Evolutionary conservation across 2,113 vertebrate genomes (phyloP).

Genomic region (Leuciscus idus): DNA sequence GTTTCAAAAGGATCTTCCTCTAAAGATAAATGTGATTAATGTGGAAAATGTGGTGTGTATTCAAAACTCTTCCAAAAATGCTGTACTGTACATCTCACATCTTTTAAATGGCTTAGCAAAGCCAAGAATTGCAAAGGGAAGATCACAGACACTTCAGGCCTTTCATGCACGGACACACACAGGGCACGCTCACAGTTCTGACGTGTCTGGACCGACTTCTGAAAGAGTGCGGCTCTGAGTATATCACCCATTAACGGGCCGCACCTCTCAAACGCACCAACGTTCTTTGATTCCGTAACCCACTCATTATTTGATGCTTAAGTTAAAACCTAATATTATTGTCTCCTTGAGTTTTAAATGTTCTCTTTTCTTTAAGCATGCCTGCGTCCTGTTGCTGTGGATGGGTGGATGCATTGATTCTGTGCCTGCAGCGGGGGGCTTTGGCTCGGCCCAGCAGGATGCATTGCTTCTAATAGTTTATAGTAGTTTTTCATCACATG

Average conservation of each 20-base stretch:
- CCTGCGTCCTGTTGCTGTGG: neutral
- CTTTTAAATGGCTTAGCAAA: neutral
- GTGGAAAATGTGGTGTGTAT: neutral
- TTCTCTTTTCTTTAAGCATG: neutral
- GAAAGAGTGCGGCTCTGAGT: constrained; percentile 1
- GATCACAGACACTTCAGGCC: constrained; percentile 39
- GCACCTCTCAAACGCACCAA: neutral
- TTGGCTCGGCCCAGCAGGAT: constrained; percentile 28
- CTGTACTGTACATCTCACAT: constrained; percentile 1
- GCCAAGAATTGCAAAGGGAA: constrained; percentile 28
- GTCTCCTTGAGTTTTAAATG: neutral
- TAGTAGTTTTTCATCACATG: constrained; percentile 38
- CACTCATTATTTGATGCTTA: neutral
- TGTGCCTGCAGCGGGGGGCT: neutral
- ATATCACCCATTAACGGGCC: neutral
- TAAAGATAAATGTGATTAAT: neutral
- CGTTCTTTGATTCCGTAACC: constrained; percentile 2
- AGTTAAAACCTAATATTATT: neutral
- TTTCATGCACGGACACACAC: constrained; percentile 38
- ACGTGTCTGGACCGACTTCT: constrained; percentile 42
- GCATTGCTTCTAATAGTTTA: constrained; percentile 33
- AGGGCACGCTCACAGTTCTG: neutral
- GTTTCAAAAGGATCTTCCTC: constrained; percentile 2
- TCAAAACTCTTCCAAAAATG: neutral
- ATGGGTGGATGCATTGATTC: constrained; percentile 31